Conservation (phyloP, 2,797 vertebrate genomes). For the Intellagama lesueurii region DNA sequence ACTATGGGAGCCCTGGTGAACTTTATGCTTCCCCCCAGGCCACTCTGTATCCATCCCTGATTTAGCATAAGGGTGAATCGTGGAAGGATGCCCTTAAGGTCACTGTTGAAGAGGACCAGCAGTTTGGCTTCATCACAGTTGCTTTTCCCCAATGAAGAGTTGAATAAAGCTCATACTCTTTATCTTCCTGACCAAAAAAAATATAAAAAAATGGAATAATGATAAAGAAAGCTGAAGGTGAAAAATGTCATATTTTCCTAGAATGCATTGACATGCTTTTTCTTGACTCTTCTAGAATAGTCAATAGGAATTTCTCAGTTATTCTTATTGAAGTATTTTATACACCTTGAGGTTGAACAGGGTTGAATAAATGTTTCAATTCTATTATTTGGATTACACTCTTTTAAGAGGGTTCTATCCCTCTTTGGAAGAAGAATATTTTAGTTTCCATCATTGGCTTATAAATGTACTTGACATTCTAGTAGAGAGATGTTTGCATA, state of each 20-base stretch:
- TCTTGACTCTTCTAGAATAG: background rate
- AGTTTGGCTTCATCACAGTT: background rate
- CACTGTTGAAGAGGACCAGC: background rate
- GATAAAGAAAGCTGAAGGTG: slow-evolving; percentile 19
- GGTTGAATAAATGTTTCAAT: slow-evolving; percentile 7
- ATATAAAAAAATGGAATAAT: background rate
- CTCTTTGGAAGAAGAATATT: background rate
- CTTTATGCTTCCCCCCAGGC: too few relatives aligned
- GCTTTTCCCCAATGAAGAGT: background rate
- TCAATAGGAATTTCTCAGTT: slow-evolving; percentile 21
- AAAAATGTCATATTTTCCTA: slow-evolving; percentile 2
- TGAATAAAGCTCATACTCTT: slow-evolving; percentile 12
- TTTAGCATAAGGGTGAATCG: background rate
- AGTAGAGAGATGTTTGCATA: background rate
- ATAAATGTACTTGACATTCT: slow-evolving; percentile 15
- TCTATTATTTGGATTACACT: background rate
- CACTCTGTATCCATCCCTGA: too few relatives aligned
- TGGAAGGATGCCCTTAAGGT: background rate
- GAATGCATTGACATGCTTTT: background rate
- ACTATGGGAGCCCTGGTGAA: too few relatives aligned
- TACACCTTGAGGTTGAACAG: slow-evolving; percentile 18
- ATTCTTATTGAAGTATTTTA: slow-evolving; percentile 18
- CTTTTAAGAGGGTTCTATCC: background rate
- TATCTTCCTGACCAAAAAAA: background rate
- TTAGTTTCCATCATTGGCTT: background rate